phyloP scores from a whole-genome alignment of 64 coral and sea anemone genomes.

The Dendrophyllia cribrosa region DNA sequence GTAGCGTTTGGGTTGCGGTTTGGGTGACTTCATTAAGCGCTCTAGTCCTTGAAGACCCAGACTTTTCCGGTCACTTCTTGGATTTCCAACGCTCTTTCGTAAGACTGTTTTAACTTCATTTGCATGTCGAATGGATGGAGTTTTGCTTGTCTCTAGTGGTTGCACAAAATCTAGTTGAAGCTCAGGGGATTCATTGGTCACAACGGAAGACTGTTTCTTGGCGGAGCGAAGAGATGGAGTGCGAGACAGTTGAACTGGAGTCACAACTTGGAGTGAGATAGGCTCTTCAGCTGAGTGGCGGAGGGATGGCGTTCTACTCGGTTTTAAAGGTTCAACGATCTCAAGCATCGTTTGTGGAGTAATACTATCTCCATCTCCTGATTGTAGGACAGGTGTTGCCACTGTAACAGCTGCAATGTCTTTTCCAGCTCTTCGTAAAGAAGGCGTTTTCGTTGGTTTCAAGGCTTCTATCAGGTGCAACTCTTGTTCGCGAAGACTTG shows the following conservation, averaged over 20 bases:
- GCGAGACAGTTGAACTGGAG: conserved; percentile 23
- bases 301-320: conserved; percentile 44
- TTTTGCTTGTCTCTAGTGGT: conserved; percentile 29
- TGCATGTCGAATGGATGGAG: conserved; percentile 50
- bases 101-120: neutral
- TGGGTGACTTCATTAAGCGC: conserved; percentile 51
- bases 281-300: conserved; percentile 1
- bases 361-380: neutral
- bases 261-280: conserved; percentile 16
- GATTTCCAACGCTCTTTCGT: neutral
- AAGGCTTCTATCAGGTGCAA: neutral
- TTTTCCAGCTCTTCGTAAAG: conserved; percentile 29
- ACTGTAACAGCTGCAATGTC: neutral
- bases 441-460: conserved; percentile 29
- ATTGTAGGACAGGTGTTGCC: neutral
- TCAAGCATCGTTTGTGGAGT: neutral
- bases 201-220: neutral
- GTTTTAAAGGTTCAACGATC: conserved; percentile 5
- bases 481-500: neutral
- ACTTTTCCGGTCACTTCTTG: conserved; percentile 16
- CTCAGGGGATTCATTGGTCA: neutral
- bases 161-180: neutral
- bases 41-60: conserved; percentile 13
- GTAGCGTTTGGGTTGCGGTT: conserved; percentile 25
- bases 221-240: conserved; percentile 55